These are phyloP conservation scores for Tauraco erythrolophus DNA, from an alignment of 2,113 vertebrate species.

Conservation along the genomic window DNA sequence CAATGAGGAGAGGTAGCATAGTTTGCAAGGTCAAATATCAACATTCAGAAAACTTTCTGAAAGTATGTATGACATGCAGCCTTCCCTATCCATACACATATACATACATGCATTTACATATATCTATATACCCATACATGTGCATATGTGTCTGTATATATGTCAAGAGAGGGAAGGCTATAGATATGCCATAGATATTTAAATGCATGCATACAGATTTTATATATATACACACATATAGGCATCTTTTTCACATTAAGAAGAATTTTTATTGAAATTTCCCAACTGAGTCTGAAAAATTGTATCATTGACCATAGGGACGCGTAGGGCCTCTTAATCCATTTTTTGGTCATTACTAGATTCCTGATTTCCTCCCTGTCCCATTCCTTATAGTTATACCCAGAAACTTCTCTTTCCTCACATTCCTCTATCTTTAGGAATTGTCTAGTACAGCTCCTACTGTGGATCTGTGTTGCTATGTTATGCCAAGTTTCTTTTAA, in stretches of 20 bases:
- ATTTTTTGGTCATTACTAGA: not conserved
- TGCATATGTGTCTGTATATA: not conserved
- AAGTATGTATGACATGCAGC: not conserved
- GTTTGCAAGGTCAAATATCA: not conserved
- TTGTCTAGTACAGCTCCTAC: not conserved
- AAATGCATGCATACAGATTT: not conserved
- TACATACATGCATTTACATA: not conserved
- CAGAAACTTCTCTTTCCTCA: not conserved
- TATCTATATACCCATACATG: not conserved
- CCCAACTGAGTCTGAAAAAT: not conserved
- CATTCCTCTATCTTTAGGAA: not conserved
- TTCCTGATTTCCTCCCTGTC: not conserved
- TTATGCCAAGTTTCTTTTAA: not conserved
- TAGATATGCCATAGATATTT: not conserved
- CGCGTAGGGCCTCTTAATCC: not conserved
- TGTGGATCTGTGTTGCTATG: not conserved
- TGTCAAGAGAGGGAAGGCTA: not conserved
- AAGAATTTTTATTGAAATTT: not conserved
- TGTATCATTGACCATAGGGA: not conserved
- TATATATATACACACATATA: not conserved
- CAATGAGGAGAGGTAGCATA: not conserved
- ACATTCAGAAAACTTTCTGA: not conserved
- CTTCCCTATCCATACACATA: not conserved
- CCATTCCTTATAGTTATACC: not conserved
- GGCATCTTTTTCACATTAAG: fast-evolving